Evolutionary conservation across 1,140 invertebrate genomes (phyloP).

Genomic region (Drosophila ogumai): DNA sequence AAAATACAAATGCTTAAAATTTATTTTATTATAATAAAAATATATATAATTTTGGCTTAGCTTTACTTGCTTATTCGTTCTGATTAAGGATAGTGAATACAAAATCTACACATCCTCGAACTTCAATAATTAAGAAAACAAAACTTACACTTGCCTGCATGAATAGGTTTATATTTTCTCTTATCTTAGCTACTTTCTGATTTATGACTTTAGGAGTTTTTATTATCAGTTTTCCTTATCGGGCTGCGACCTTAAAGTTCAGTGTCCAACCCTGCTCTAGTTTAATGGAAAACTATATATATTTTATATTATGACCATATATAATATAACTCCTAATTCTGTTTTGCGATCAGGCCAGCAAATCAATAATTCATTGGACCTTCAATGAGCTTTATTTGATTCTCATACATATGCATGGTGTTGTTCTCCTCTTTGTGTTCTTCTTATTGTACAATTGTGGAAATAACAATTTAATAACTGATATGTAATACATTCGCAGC

Average conservation of each 20-base stretch:
- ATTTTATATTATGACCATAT: constrained; percentile 9
- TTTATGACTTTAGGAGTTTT: neutral
- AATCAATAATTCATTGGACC: constrained; percentile 48
- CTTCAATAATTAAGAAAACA: neutral
- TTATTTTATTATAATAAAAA: neutral
- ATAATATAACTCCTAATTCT: constrained; percentile 39
- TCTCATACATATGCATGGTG: constrained; percentile 39
- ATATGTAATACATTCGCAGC: constrained; percentile 33
- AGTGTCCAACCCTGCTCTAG: constrained; percentile 10
- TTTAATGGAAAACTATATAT: constrained; percentile 6
- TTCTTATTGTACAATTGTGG: constrained; percentile 22
- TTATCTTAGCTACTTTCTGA: neutral
- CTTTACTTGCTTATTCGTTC: neutral
- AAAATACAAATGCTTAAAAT: neutral
- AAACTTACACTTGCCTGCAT: neutral
- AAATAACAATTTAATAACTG: constrained; percentile 45
- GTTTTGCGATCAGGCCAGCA: constrained; percentile 2
- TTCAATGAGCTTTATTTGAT: constrained; percentile 35
- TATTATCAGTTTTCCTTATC: neutral
- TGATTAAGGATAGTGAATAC: neutral
- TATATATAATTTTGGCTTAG: neutral
- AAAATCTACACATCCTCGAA: neutral
- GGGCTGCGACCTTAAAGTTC: neutral
- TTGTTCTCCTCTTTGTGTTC: neutral
- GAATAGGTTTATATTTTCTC: neutral